Base-by-base conservation (phyloP, 2,113 vertebrate genomes). In the Clarias gariepinus region DNA sequence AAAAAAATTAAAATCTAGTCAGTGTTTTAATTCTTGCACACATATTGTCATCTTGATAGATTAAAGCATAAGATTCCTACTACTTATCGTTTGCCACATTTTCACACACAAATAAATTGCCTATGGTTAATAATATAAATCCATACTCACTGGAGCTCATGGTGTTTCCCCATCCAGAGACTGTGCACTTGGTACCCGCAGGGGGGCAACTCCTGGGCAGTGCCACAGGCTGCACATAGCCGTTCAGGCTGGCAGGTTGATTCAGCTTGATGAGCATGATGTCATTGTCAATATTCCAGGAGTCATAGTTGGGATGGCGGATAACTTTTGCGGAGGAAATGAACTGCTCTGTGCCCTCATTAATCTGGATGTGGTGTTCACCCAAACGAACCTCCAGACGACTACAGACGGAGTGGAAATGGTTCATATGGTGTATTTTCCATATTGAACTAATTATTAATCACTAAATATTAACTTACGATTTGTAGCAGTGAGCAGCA, bases 91-190 rank as follows among this genome's bases (percentile, higher is more conserved):
- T n/a, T n/a, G n/a, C n/a, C 3, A 41, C 41, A 41, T 41, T 3
- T 41, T 41, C 4, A 41, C 4, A 3, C 8, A 28, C 23, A 66
- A 47, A 47, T 33, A 36, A 2, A 69, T 47, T 66, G 41, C 36
- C 18, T 15, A 53, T 1, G 0, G 1, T 82, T 52, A 81, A 6
- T 21, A 12, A 19, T 1, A n/a, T 33, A 18, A 15, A 10, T 0
- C 23, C 9, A 4, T 41, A 90, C 91, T 91, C 57, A 92, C 91
- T 57, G 23, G 88, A 60, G 90, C 92, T 95, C 87, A 93, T 86
- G 4, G 94, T 96, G 91, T 95, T 94, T 81, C 95, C 95, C 95
- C 95, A 96, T 87, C 95, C 95, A 0, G 95, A 94, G 89, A 96
- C 91, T 12, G 91, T 91, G 86, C 95, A 96, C 8, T 5, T 68